These are phyloP conservation scores for Montipora efflorescens DNA, from an alignment of 64 coral and sea anemone species.

Conservation along the genomic window DNA sequence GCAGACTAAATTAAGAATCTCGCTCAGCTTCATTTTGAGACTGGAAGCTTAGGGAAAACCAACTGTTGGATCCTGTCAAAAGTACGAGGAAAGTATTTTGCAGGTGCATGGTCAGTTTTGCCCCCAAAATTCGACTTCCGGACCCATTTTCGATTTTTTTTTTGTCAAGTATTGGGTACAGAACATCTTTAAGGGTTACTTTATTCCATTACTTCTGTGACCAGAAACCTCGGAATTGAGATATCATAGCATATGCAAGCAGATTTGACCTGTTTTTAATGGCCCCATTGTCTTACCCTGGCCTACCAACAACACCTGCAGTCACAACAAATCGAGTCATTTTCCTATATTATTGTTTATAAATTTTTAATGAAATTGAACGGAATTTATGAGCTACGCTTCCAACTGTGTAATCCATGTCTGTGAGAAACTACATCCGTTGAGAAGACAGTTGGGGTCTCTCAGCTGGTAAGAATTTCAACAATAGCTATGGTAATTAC, in stretches of 20 bases:
- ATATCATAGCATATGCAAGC: neutral
- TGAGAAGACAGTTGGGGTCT: neutral
- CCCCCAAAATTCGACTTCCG: neutral
- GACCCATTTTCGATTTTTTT: neutral
- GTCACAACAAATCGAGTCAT: neutral
- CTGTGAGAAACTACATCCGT: neutral
- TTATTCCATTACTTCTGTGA: neutral
- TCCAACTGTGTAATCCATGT: neutral
- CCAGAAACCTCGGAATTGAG: neutral
- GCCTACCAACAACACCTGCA: neutral
- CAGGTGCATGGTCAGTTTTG: neutral
- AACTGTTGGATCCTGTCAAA: neutral
- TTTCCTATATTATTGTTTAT: neutral
- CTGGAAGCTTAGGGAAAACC: neutral
- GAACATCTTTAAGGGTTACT: neutral
- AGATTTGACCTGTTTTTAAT: neutral
- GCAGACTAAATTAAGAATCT: neutral
- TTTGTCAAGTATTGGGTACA: neutral
- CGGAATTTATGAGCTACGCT: neutral
- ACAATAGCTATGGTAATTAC: neutral
- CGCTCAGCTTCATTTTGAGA: neutral
- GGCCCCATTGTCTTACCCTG: neutral
- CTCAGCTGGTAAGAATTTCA: neutral
- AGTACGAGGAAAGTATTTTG: neutral
- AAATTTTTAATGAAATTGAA: neutral